Evolutionary conservation across 2,888 invertebrate genomes (phyloP).

Genomic region (Lepidonotus clava): DNA sequence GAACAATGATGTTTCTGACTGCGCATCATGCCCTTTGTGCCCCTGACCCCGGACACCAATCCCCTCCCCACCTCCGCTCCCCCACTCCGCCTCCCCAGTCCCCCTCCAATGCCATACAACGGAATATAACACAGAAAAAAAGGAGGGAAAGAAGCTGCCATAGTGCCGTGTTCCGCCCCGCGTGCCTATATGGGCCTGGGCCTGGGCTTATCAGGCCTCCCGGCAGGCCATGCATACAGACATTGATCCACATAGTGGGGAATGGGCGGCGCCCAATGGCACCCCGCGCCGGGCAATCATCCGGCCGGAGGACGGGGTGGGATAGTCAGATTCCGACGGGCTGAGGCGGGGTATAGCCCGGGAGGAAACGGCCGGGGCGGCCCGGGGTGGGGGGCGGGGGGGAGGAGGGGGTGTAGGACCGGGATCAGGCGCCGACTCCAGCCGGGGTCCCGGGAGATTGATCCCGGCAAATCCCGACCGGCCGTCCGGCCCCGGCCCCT

Average conservation of each 20-base stretch:
- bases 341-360: too few species aligned
- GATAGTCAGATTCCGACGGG: too few species aligned
- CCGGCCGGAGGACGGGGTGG: background rate
- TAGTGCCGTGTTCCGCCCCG: background rate
- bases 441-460: conserved; percentile 17
- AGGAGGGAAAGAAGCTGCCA: background rate
- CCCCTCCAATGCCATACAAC: too few species aligned
- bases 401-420: background rate
- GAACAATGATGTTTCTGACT: conserved; percentile 33
- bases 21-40: background rate
- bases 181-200: too few species aligned
- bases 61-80: background rate
- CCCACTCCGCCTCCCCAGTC: too few species aligned
- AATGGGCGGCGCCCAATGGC: conserved; percentile 10
- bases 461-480: conserved; percentile 39
- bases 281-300: conserved; percentile 13
- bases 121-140: too few species aligned
- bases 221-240: background rate
- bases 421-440: background rate
- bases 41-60: background rate
- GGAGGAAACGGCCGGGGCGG: background rate
- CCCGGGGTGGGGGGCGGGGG: background rate
- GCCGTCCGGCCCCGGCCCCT: conserved; percentile 23
- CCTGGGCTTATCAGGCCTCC: background rate
- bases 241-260: background rate